Evolutionary conservation across 2,797 vertebrate species (phyloP), one percentile per base, ranked within the genome.

Genomic region (Ataeniobius toweri): DNA sequence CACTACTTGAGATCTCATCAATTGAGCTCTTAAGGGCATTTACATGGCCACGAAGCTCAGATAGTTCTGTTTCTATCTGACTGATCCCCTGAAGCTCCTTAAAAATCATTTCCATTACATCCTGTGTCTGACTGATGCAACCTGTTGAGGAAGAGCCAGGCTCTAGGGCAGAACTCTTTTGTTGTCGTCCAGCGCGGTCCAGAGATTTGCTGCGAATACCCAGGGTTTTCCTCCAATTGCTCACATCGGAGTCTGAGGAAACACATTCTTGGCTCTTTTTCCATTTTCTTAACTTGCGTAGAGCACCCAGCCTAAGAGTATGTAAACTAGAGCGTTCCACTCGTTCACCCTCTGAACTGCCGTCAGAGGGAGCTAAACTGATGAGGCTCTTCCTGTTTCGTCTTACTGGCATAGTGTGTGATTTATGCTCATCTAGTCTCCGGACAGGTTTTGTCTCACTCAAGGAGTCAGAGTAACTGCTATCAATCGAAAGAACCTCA

Each of bases 51-150:
- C 98, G 96, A 75, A 99, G 93, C 90, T 99, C 98, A 63, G 97
- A 97, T 44, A 99, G 96, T 90, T 99, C 98, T 0, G 97, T 97
- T 92, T 99, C 98, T 48, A 99, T 99, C 93, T 99, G 98, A 91
- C 98, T 99, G 89, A 99, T 99, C 70, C 98, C 98, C 91, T 99
- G 98, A 84, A 99, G 97, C 88, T 99, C 98, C 91, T 99, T 99
- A 81, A 99, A 99, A 84, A 99, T 99, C 98, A 99, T 99, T 94
- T 99, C 98, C 98, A 99, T 99, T 77, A 99, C 98, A 92, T 99
- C 97, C 10, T 99, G 98, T 9, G 98, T 99, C 89, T 99, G 98
- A 91, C 96, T 99, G 89, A 99, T 98, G 88, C 98, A 99, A 77
- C 97, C 97, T 2, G 98, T 98, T 0, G 98, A 99, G 83, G 98